Evolutionary conservation across 1,140 invertebrate species (phyloP), one percentile per base, ranked within the genome.

Genomic region (Lordiphosa stackelbergi): DNA sequence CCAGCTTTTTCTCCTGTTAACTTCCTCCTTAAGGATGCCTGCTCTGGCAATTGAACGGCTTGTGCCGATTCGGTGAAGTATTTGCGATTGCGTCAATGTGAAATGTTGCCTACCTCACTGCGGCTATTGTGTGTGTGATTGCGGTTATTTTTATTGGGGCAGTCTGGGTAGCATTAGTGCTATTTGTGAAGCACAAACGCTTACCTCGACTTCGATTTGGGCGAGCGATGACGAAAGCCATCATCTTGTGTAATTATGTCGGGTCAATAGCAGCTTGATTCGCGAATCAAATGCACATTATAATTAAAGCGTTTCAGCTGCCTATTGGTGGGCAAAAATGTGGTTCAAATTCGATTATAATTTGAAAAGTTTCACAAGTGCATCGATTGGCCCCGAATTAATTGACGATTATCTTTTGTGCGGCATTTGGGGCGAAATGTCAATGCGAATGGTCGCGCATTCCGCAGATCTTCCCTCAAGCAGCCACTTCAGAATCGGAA

Each of bases 201-300:
- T 51, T 16, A 24, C n/a, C 28, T 37, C 46, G 43, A 46, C 19
- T 38, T 38, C 36, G 48, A 22, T 22, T 51, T 35, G 36, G 36
- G 35, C 19, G 11, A 40, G 48, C 36, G 9, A 13, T 51, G 48
- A 51, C 22, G 48, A 51, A 51, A 51, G 35, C 36, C 36, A 51
- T 51, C 48, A 13, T 56, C 51, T 72, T 72, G 61, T 57, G 61
- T 42, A 72, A 72, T 72, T 65, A 69, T 47, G 63, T 40, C 41
- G 47, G 60, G 59, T 69, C 58, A 69, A 72, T 60, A 64, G 51
- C 54, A 45, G 60, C 8, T 62, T 69, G 51, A 70, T 69, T 72
- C 69, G 61, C 66, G 57, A 69, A 69, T 66, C 52, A 72, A 69
- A 72, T 72, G 42, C 55, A 65, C 69, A 69, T 72, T 69, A 72